Evolutionary conservation across 92 coral and sea anemone species (phyloP), one percentile per base, ranked within the genome.

Genomic region (Porites evermanni): DNA sequence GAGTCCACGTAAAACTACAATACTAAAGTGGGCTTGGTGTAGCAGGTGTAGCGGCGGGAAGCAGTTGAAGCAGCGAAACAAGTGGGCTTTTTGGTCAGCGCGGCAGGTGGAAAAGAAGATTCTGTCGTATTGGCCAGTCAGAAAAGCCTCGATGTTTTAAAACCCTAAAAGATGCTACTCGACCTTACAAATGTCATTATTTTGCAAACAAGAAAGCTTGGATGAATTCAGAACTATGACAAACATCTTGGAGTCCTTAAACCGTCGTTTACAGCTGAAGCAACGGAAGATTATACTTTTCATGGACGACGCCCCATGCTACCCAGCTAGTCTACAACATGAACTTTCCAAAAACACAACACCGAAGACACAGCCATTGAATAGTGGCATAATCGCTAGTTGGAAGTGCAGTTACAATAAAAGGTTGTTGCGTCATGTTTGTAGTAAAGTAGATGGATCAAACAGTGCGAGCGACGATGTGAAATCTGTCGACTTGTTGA

Each of bases 1-100:
- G 32, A 29, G 3, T 2, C 32, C 32, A 29, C 32, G 3, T 29
- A 29, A 29, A 29, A 29, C 32, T 29, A 29, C 32, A 29, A 1
- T 26, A 1, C 29, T 26, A 26, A 26, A 26, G 32, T 2, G 32
- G 3, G 32, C 32, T 29, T 2, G 32, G 32, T 29, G 32, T 29
- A 78, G 80, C 78, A 67, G 54, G 56, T 79, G 80, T 50, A 51
- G 79, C 38, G 85, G 85, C 38, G 85, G 74, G 7, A 86, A 86
- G 65, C 54, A 79, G 24, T 71, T 24, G 47, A 71, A 71, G 75
- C 75, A 2, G 74, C 80, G 68, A 51, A 71, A 61, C 58, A 89
- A 84, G 52, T 89, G 89, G 89, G 91, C 89, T 93, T 89, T 79
- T 85, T 89, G 64, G 91, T 86, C 44, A 92, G 87, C 80, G 91